Evolutionary conservation across 2,113 vertebrate species (phyloP).

Genomic region (Hippocampus zosterae): DNA sequence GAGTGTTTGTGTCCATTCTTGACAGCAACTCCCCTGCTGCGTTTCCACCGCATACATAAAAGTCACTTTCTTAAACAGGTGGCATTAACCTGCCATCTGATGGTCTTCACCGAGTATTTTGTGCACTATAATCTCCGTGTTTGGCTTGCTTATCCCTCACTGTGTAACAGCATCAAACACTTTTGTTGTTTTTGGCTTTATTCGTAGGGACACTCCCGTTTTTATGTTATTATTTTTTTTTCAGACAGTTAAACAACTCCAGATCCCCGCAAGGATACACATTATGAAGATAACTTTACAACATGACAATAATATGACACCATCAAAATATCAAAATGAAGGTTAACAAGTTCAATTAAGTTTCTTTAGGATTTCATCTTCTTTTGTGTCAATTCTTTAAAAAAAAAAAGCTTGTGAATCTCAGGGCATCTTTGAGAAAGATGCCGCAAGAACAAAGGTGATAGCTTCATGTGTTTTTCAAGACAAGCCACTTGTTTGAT

Average conservation of each 20-base stretch:
- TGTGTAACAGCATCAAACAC: constrained; percentile 20
- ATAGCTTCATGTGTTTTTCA: constrained; percentile 54
- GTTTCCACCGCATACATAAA: constrained; percentile 34
- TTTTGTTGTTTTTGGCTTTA: constrained; percentile 21
- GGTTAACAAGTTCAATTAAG: constrained; percentile 45
- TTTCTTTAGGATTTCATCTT: constrained; percentile 40
- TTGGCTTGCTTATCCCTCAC: constrained; percentile 12
- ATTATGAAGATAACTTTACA: constrained; percentile 41
- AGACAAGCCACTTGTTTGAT: constrained; percentile 57
- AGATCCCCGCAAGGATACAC: constrained; percentile 30
- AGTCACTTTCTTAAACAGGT: constrained; percentile 20
- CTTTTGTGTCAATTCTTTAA: constrained; percentile 19
- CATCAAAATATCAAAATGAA: constrained; percentile 33
- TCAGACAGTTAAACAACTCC: constrained; percentile 43
- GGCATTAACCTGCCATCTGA: constrained; percentile 13
- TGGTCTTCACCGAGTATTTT: constrained; percentile 27
- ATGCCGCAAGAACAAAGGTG: constrained; percentile 54
- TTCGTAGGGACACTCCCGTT: constrained; percentile 28
- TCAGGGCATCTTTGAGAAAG: constrained; percentile 37
- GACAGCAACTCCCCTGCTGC: constrained; percentile 36
- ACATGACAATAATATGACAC: constrained; percentile 22
- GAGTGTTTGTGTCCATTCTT: constrained; percentile 46
- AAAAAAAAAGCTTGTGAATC: constrained; percentile 32
- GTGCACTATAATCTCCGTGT: constrained; percentile 19
- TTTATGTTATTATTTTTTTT: neutral